Percentiles rank a stretch among this genome's conserved stretches.
Conservation (phyloP, 2,888 invertebrate species). For the Acleris laterana region DNA sequence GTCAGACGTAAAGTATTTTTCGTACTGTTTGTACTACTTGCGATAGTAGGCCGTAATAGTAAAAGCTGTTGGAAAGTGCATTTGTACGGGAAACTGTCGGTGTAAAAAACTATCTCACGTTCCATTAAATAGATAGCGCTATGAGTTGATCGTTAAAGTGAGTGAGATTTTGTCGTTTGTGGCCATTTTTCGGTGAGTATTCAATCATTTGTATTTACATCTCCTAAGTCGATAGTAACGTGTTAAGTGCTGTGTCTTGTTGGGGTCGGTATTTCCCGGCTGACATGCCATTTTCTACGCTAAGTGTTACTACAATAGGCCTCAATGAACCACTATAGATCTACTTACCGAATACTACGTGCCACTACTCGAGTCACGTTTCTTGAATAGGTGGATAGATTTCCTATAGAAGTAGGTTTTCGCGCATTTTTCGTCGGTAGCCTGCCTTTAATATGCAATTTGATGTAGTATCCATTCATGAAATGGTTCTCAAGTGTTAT, state of each 20-base stretch:
- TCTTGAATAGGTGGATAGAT: constrained; percentile 31
- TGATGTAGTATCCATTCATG: constrained; percentile 24
- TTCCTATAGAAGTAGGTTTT: constrained; percentile 32
- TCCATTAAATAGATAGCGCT: constrained; percentile 61
- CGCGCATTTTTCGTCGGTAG: constrained; percentile 36
- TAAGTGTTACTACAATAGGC: constrained; percentile 20
- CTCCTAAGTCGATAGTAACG: constrained; percentile 54
- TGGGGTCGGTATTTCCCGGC: constrained; percentile 7
- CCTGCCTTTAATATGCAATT: constrained; percentile 1
- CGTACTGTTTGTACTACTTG: constrained; percentile 81
- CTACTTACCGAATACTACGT: constrained; percentile 23
- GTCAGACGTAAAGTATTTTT: constrained; percentile 79
- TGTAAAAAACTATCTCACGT: constrained; percentile 79
- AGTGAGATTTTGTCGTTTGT: constrained; percentile 70
- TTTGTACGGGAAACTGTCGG: constrained; percentile 71
- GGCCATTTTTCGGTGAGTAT: constrained; percentile 79
- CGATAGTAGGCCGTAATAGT: constrained; percentile 76
- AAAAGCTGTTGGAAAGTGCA: constrained; percentile 84
- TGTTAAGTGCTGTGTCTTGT: constrained; percentile 48
- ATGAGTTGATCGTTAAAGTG: constrained; percentile 64
- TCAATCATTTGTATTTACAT: constrained; percentile 68
- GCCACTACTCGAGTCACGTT: constrained; percentile 28
- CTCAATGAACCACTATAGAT: constrained; percentile 30
- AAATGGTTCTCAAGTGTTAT: neutral
- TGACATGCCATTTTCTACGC: constrained; percentile 12